A percentile compares a stretch with the other conserved stretches of the same genome.
phyloP scores from a whole-genome alignment of 2,888 invertebrate species.

The Geotrupes spiniger region DNA sequence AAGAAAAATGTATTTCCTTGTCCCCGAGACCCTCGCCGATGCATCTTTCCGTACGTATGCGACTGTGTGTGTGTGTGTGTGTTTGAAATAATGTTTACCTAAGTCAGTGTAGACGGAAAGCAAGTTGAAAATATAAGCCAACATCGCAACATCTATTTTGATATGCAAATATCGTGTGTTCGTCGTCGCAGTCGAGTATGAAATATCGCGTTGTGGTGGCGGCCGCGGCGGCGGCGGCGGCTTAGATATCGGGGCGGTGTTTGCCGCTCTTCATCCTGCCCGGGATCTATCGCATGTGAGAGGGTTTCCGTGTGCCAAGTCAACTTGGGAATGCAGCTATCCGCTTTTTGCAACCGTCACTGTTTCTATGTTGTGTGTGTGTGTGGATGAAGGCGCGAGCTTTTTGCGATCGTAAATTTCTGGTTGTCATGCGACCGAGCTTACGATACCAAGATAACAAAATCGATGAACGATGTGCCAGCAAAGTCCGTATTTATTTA shows the following conservation, averaged over 20 bases:
- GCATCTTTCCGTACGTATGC: background rate
- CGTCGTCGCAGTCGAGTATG: slow-evolving; percentile 1
- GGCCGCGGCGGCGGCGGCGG: background rate
- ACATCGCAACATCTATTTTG: slow-evolving; percentile 6
- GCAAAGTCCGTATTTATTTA: too few species aligned
- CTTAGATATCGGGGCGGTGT: background rate
- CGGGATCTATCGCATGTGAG: slow-evolving; percentile 20
- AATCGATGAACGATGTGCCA: too few species aligned
- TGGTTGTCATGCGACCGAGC: slow-evolving; percentile 30
- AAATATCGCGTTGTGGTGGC: slow-evolving; percentile 1
- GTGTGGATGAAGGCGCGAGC: too few species aligned
- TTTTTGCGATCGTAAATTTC: slow-evolving; percentile 33
- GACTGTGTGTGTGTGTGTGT: background rate
- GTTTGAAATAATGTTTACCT: slow-evolving; percentile 9
- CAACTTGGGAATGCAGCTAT: slow-evolving; percentile 35
- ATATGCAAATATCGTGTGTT: slow-evolving; percentile 6
- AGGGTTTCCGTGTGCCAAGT: slow-evolving; percentile 25
- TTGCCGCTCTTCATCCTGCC: background rate
- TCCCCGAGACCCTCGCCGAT: background rate
- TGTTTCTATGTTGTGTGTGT: slow-evolving; percentile 30
- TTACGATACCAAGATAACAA: slow-evolving; percentile 26
- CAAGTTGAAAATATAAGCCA: slow-evolving; percentile 1
- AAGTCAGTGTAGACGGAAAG: slow-evolving; percentile 3
- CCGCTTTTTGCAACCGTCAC: slow-evolving; percentile 32
- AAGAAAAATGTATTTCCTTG: too few species aligned